These are phyloP conservation scores for Anniella stebbinsi DNA, from an alignment of 2,797 vertebrate species.

Conservation along the genomic window DNA sequence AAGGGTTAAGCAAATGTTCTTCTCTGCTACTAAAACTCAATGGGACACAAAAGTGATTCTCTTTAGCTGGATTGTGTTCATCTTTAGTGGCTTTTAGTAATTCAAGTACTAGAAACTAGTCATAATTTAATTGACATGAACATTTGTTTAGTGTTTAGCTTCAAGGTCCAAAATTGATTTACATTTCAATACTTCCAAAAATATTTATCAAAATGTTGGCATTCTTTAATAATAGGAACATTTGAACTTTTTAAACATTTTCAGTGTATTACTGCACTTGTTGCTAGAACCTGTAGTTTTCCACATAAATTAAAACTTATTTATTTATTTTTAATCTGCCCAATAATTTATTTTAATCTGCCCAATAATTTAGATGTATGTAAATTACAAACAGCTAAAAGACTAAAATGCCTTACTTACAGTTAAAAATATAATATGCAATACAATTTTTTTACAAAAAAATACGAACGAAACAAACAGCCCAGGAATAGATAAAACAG, in stretches of 20 bases:
- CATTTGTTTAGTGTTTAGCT: neutral
- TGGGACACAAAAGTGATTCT: neutral
- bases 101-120: neutral
- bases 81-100: neutral
- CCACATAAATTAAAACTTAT: neutral
- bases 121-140: neutral
- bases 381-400: too few relatives aligned
- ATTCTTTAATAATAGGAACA: neutral
- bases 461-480: too few relatives aligned
- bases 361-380: too few relatives aligned
- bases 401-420: too few relatives aligned
- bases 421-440: too few relatives aligned
- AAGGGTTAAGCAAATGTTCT: neutral
- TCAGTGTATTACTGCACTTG: neutral
- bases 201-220: neutral
- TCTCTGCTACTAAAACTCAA: neutral
- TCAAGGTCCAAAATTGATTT: neutral
- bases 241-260: neutral
- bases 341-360: too few relatives aligned
- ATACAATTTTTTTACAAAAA: too few relatives aligned
- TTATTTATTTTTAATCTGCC: too few relatives aligned
- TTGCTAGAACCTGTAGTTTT: neutral
- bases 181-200: neutral
- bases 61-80: neutral
- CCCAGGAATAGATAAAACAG: too few relatives aligned